phyloP scores from a whole-genome alignment of 2,888 invertebrate species.

The Alcis repandata region DNA sequence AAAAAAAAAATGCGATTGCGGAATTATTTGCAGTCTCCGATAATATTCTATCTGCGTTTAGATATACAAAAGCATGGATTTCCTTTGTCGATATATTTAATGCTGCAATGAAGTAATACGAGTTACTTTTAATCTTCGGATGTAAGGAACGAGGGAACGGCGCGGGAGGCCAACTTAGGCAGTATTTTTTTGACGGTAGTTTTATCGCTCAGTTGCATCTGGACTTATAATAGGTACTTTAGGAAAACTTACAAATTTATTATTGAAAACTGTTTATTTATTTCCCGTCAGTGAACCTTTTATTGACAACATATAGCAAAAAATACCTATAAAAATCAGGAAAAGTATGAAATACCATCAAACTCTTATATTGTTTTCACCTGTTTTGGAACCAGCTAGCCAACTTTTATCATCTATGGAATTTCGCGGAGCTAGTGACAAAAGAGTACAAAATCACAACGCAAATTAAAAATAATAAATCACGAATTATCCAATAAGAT shows the following conservation, averaged over 20 bases:
- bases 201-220: constrained; percentile 61
- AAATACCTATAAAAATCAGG: too few species aligned
- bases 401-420: too few species aligned
- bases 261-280: too few species aligned
- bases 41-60: constrained; percentile 24
- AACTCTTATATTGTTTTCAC: too few species aligned
- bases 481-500: not conserved
- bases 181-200: constrained; percentile 82
- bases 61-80: constrained; percentile 27
- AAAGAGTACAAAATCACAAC: too few species aligned
- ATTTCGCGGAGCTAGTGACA: too few species aligned
- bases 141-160: constrained; percentile 55
- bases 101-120: constrained; percentile 35
- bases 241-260: too few species aligned
- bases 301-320: too few species aligned
- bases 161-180: constrained; percentile 59
- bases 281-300: too few species aligned
- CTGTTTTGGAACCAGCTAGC: too few species aligned
- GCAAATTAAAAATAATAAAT: too few species aligned
- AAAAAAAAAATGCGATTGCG: constrained; percentile 21
- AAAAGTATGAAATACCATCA: too few species aligned
- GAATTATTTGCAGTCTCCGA: constrained; percentile 8
- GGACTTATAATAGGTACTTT: not conserved
- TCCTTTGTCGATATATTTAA: constrained; percentile 27
- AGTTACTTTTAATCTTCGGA: constrained; percentile 50